These are phyloP conservation scores for Trichopria drosophilae DNA, from an alignment of 2,888 invertebrate genomes.

Conservation along the genomic window DNA sequence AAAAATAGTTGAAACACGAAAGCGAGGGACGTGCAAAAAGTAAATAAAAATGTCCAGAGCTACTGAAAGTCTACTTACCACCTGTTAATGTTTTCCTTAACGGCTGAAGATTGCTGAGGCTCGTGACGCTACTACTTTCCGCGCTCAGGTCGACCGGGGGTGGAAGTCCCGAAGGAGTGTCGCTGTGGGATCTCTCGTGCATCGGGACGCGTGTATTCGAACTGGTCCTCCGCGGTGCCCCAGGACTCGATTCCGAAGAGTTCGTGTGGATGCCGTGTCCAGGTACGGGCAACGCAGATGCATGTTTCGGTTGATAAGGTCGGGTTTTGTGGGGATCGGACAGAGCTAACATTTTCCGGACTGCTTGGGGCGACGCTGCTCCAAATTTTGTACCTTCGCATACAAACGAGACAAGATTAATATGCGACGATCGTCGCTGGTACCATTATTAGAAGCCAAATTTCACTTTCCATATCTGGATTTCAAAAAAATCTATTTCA, in stretches of 20 bases:
- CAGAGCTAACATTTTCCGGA: conserved; percentile 90
- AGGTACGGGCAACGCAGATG: conserved; percentile 64
- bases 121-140: conserved; percentile 94
- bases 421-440: no score
- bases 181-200: conserved; percentile 88
- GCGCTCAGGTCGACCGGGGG: conserved; percentile 84
- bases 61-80: no score
- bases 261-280: conserved; percentile 65
- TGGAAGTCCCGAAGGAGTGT: conserved; percentile 81
- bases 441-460: no score
- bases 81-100: conserved; percentile 79
- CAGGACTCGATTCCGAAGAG: conserved; percentile 62
- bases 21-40: conserved; percentile 24
- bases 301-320: conserved; percentile 81
- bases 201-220: conserved; percentile 64
- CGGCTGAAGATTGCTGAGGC: conserved; percentile 82
- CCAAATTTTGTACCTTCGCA: conserved; percentile 63
- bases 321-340: conserved; percentile 86
- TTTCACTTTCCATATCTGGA: no score
- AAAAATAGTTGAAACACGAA: no score
- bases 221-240: conserved; percentile 62
- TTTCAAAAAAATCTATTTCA: conserved; percentile 1
- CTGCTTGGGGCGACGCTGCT: conserved; percentile 95
- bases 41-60: no score
- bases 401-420: no score